Evolutionary conservation across 1,140 invertebrate species (phyloP).

Genomic region (Wiebesia pumilae): DNA sequence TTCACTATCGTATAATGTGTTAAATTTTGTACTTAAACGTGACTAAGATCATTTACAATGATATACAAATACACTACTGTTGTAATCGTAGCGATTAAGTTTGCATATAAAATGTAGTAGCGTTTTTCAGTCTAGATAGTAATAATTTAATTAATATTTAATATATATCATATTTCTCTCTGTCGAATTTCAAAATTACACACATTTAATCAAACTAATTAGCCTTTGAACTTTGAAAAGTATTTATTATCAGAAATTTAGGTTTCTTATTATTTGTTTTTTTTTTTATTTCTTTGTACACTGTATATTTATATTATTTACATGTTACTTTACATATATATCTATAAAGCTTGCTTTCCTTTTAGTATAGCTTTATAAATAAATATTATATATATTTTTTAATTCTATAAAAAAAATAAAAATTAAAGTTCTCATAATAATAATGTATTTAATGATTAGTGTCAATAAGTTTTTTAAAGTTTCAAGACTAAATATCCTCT

Average conservation of each 20-base stretch:
- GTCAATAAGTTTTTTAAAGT: not conserved
- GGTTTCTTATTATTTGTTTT: not conserved
- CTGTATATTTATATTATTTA: too few species aligned
- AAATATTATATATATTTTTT: too few species aligned
- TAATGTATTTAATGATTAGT: not conserved
- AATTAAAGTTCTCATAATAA: too few species aligned
- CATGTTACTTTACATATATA: too few species aligned
- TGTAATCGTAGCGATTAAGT: not conserved
- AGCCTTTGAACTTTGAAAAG: slow-evolving; percentile 31
- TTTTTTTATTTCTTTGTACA: too few species aligned
- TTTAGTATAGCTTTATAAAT: too few species aligned
- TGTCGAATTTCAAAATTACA: slow-evolving; percentile 18
- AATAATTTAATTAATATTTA: not conserved
- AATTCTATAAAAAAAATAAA: too few species aligned
- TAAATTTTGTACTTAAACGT: slow-evolving; percentile 31
- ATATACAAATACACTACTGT: not conserved
- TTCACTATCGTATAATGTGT: slow-evolving; percentile 35
- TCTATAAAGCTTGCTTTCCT: too few species aligned
- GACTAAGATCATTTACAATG: not conserved
- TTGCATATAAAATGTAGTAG: not conserved
- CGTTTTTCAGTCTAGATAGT: slow-evolving; percentile 1
- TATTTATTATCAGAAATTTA: not conserved
- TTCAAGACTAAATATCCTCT: not conserved
- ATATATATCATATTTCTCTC: not conserved
- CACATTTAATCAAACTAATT: not conserved